Evolutionary conservation across 1,140 invertebrate species (phyloP).

Genomic region (Adoxophyes honmai): DNA sequence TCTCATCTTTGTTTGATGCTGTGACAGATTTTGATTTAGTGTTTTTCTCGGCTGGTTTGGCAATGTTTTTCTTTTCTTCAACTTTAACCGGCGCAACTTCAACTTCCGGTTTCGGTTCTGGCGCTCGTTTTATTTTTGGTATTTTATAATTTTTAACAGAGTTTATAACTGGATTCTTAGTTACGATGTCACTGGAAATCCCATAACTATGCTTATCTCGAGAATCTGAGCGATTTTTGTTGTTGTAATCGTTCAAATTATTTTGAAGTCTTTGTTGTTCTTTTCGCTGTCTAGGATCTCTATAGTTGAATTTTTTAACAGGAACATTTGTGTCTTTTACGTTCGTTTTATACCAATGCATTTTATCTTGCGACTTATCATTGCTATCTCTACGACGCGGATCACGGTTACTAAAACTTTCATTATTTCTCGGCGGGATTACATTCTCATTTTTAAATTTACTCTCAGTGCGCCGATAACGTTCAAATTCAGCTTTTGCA

Average conservation of each 20-base stretch:
- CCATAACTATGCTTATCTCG: constrained; percentile 40
- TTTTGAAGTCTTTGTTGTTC: constrained; percentile 28
- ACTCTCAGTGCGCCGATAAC: constrained; percentile 28
- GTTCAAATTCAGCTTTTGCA: constrained; percentile 56
- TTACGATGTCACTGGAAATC: constrained; percentile 66
- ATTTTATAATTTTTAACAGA: constrained; percentile 81
- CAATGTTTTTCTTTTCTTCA: constrained; percentile 15
- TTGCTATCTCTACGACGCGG: constrained; percentile 22
- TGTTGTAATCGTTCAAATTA: constrained; percentile 25
- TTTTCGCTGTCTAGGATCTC: constrained; percentile 45
- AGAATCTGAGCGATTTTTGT: constrained; percentile 21
- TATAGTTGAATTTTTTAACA: constrained; percentile 23
- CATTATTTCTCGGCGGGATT: constrained; percentile 11
- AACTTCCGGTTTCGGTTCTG: constrained; percentile 24
- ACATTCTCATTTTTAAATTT: constrained; percentile 7
- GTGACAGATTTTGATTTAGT: constrained; percentile 15
- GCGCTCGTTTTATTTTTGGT: constrained; percentile 78
- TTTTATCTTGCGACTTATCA: constrained; percentile 20
- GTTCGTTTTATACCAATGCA: constrained; percentile 34
- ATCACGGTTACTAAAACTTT: not conserved
- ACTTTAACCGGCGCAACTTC: not conserved
- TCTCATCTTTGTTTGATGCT: constrained; percentile 12
- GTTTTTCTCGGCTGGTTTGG: constrained; percentile 16
- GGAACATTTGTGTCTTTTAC: constrained; percentile 17
- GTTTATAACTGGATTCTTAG: constrained; percentile 55